A percentile compares a stretch with the other conserved stretches of the same genome.
phyloP scores from a whole-genome alignment of 2,113 vertebrate genomes.

The Leptobrachium leishanense region DNA sequence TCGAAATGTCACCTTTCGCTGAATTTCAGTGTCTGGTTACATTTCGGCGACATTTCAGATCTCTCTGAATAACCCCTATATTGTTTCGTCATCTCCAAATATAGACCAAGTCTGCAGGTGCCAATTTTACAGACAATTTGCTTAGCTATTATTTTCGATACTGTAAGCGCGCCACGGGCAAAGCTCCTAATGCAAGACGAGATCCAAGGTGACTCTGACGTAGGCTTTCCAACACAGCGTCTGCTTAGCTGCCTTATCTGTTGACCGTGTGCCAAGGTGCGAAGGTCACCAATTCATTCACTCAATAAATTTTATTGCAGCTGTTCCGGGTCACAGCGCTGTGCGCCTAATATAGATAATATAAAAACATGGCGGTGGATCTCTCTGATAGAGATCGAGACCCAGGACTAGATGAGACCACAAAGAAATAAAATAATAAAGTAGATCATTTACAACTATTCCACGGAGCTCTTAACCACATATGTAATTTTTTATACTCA shows the following conservation, averaged over 20 bases:
- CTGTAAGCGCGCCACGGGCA: neutral
- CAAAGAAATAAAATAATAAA: no score
- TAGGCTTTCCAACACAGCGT: conserved; percentile 1
- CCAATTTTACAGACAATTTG: neutral
- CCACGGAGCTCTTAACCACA: no score
- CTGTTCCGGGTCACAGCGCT: conserved; percentile 16
- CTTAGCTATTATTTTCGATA: neutral
- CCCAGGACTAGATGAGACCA: no score
- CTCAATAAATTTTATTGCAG: neutral
- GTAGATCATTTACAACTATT: no score
- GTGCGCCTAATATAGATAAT: neutral
- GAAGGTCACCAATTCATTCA: neutral
- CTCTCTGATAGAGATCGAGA: no score
- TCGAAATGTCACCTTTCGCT: no score
- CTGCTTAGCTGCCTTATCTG: neutral
- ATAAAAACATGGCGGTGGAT: neutral
- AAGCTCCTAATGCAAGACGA: neutral
- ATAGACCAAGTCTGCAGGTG: no score
- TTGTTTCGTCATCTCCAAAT: no score
- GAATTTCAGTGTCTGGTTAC: no score
- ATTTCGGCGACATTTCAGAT: no score
- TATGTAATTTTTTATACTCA: no score
- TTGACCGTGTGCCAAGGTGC: conserved; percentile 10
- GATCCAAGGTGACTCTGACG: conserved; percentile 25
- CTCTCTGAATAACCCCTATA: no score